Conservation (phyloP, 1,140 invertebrate species). For the Nymphalis io region DNA sequence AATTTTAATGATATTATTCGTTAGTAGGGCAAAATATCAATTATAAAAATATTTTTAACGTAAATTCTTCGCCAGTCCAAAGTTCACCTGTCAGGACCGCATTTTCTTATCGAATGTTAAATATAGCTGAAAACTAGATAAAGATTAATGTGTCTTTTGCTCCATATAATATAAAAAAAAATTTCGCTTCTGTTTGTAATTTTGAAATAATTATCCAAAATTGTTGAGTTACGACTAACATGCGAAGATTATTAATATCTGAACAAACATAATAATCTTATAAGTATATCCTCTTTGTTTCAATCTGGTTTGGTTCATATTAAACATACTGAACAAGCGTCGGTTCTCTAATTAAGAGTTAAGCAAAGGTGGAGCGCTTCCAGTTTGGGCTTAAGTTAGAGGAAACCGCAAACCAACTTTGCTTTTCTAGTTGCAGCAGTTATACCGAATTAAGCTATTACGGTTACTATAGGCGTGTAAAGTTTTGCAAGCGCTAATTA, state of each 20-base stretch:
- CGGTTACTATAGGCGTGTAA: background rate
- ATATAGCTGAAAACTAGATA: background rate
- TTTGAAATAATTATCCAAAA: background rate
- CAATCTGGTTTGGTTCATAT: conserved; percentile 11
- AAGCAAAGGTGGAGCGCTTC: conserved; percentile 15
- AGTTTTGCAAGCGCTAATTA: background rate
- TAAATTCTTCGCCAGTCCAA: no score
- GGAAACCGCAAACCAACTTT: background rate
- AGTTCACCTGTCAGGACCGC: no score
- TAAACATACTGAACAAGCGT: conserved; percentile 10
- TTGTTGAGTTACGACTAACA: background rate
- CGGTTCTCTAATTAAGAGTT: conserved; percentile 24
- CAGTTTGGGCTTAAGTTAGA: conserved; percentile 9
- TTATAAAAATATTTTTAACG: no score
- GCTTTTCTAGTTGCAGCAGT: background rate
- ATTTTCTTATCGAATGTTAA: background rate
- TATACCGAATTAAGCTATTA: background rate
- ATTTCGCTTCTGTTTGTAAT: background rate
- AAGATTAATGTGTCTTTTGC: background rate
- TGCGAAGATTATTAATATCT: background rate
- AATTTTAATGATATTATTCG: no score
- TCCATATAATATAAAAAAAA: no score
- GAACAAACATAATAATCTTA: background rate
- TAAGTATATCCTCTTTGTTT: background rate
- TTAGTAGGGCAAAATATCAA: no score